These are phyloP conservation scores for Pyxicephalus adspersus DNA, from an alignment of 2,113 vertebrate species.

Conservation along the genomic window DNA sequence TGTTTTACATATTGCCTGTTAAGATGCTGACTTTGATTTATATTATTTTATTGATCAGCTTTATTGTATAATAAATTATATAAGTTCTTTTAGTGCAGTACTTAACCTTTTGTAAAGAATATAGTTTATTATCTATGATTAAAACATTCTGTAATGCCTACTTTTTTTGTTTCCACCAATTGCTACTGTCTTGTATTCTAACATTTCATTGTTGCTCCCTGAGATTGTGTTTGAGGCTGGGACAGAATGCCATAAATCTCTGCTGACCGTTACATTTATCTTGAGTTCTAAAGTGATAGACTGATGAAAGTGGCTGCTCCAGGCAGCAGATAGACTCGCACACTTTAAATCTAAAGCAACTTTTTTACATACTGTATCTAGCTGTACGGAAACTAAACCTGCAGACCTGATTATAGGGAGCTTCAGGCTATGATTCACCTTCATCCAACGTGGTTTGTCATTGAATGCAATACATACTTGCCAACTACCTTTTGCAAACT, in stretches of 20 bases:
- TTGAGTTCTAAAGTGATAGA: conserved; percentile 51
- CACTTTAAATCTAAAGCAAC: conserved; percentile 53
- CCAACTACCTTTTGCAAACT: background rate
- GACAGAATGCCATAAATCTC: conserved; percentile 48
- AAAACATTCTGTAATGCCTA: background rate
- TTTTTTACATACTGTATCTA: conserved; percentile 44
- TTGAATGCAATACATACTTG: conserved; percentile 6
- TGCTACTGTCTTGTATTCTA: conserved; percentile 23
- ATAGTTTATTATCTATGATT: no score
- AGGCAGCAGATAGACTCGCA: conserved; percentile 44
- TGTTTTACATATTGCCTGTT: no score
- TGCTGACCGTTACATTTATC: conserved; percentile 51
- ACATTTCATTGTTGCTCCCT: conserved; percentile 27
- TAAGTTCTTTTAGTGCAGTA: no score
- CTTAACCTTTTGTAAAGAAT: no score
- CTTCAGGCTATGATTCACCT: conserved; percentile 41
- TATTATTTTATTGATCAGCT: no score
- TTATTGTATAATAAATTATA: no score
- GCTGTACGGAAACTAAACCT: conserved; percentile 29
- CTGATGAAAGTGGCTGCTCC: conserved; percentile 48
- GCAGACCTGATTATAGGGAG: conserved; percentile 27
- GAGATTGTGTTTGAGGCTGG: conserved; percentile 45
- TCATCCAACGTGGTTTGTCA: conserved; percentile 16
- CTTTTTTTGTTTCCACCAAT: background rate
- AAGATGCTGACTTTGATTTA: no score